Percentiles rank a stretch among this genome's conserved stretches.
Conservation (phyloP, 1,140 invertebrate species). For the Drosophila arizonae region DNA sequence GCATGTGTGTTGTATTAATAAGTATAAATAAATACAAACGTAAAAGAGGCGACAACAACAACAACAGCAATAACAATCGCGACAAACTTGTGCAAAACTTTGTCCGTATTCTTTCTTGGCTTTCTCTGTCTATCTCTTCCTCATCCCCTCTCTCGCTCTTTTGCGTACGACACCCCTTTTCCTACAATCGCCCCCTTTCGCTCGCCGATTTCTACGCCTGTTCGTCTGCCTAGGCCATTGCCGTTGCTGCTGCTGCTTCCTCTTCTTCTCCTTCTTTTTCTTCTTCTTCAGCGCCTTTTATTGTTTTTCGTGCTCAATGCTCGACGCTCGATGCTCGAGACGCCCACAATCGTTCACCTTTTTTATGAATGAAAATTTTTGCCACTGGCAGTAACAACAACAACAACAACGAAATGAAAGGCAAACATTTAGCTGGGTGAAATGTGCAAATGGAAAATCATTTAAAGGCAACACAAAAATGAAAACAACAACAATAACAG, state of each 20-base stretch:
- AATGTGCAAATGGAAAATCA: slow-evolving; percentile 79
- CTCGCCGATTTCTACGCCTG: slow-evolving; percentile 60
- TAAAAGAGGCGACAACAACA: slow-evolving; percentile 48
- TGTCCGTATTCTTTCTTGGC: slow-evolving; percentile 16
- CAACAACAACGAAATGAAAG: slow-evolving; percentile 27
- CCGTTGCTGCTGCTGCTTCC: slow-evolving; percentile 32
- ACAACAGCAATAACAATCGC: slow-evolving; percentile 22
- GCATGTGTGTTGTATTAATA: slow-evolving; percentile 58
- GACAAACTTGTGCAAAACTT: slow-evolving; percentile 62
- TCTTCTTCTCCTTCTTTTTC: slow-evolving; percentile 6
- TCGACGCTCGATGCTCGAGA: slow-evolving; percentile 27
- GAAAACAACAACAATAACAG: slow-evolving; percentile 18
- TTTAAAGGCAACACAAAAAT: slow-evolving; percentile 53
- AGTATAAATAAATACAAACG: slow-evolving; percentile 65
- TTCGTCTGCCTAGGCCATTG: slow-evolving; percentile 60
- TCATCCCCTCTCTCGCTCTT: neutral
- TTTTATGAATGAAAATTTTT: slow-evolving; percentile 75
- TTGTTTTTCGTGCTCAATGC: slow-evolving; percentile 72
- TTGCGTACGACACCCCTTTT: neutral
- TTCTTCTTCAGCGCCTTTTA: slow-evolving; percentile 52
- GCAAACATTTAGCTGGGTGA: slow-evolving; percentile 55
- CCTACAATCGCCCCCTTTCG: neutral
- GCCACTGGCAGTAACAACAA: slow-evolving; percentile 53
- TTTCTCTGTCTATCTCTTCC: neutral
- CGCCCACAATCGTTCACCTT: slow-evolving; percentile 65